Evolutionary conservation across 2,888 invertebrate species (phyloP).

Genomic region (Cephonodes hylas): DNA sequence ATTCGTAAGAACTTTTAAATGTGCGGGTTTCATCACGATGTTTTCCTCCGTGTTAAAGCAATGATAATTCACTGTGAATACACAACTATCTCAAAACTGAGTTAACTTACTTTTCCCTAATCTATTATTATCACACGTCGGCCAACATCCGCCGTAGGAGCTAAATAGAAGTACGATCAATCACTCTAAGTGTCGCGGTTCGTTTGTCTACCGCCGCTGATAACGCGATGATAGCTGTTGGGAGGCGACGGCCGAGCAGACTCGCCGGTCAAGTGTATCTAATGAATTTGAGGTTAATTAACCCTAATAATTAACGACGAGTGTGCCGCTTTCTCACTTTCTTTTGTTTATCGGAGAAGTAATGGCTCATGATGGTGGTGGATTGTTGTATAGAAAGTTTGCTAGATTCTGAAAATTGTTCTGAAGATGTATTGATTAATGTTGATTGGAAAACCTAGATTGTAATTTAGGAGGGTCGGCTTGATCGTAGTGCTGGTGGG

Average conservation of each 20-base stretch:
- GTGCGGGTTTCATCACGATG: too few relatives aligned
- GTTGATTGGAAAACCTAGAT: too few relatives aligned
- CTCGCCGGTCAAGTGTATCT: neutral
- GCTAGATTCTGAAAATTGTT: too few relatives aligned
- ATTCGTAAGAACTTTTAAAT: too few relatives aligned
- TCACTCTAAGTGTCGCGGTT: neutral
- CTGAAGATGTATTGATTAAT: neutral
- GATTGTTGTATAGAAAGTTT: neutral
- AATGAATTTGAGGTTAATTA: neutral
- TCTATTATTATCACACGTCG: neutral
- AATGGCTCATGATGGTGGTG: neutral
- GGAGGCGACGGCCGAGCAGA: neutral
- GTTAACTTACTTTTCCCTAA: neutral
- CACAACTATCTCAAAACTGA: too few relatives aligned
- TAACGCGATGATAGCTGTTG: neutral
- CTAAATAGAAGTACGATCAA: neutral
- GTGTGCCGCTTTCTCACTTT: neutral
- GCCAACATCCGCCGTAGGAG: neutral
- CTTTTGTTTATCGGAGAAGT: neutral
- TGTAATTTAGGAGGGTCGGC: too few relatives aligned
- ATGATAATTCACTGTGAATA: too few relatives aligned
- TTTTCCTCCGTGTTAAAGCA: too few relatives aligned
- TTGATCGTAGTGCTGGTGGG: too few relatives aligned
- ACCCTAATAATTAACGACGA: neutral
- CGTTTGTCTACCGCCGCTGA: slow-evolving; percentile 2